Percentiles rank a stretch among this genome's conserved stretches.
These are phyloP conservation scores for Mesoligia furuncula DNA, from an alignment of 2,888 invertebrate genomes.

Conservation along the genomic window DNA sequence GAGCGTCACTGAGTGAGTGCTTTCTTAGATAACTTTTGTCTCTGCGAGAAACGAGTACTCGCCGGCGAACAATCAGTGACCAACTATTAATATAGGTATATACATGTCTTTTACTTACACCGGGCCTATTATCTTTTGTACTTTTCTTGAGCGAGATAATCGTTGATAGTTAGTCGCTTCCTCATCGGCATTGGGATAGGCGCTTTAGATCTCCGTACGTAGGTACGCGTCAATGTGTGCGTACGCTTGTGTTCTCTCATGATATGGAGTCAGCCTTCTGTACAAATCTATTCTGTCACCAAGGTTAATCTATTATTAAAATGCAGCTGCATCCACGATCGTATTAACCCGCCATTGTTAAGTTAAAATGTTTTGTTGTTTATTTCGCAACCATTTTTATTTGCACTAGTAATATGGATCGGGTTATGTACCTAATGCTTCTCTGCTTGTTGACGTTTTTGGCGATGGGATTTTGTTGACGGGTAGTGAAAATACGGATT, in stretches of 20 bases:
- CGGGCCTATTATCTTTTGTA: neutral
- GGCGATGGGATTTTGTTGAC: neutral
- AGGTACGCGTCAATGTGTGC: neutral
- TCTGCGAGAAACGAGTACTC: neutral
- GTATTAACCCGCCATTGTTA: conserved; percentile 67
- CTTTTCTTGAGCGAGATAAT: neutral
- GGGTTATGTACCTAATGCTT: conserved; percentile 18
- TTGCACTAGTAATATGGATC: conserved; percentile 27
- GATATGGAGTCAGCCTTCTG: conserved; percentile 11
- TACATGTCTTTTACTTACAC: neutral
- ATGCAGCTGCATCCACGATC: conserved; percentile 77
- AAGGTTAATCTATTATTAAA: conserved; percentile 84
- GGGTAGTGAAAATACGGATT: neutral
- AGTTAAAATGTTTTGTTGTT: conserved; percentile 65
- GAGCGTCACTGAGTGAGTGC: neutral
- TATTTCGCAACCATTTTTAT: conserved; percentile 53
- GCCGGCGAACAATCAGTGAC: neutral
- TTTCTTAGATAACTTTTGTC: neutral
- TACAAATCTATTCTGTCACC: neutral
- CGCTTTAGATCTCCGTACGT: neutral
- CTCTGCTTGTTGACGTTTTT: neutral
- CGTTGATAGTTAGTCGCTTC: neutral
- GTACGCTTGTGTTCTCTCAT: neutral
- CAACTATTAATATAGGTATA: neutral
- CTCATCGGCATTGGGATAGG: neutral